Conservation (phyloP, 2,888 invertebrate genomes). For the Hemistola chrysoprasaria region DNA sequence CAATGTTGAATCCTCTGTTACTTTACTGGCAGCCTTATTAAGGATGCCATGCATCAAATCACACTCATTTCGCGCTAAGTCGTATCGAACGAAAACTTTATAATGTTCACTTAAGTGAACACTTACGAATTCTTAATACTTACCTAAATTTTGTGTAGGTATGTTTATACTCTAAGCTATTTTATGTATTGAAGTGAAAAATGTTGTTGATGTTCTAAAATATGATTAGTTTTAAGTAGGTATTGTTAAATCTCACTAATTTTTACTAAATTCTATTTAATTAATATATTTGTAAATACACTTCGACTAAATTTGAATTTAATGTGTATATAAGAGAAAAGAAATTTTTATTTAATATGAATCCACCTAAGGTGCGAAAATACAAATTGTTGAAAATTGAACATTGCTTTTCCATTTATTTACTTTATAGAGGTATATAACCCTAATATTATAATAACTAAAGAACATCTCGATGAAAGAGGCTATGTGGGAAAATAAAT, state of each 20-base stretch:
- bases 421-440: too few relatives aligned
- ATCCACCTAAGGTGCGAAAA: constrained; percentile 79
- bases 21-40: constrained; percentile 39
- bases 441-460: too few relatives aligned
- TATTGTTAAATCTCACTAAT: constrained; percentile 82
- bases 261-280: constrained; percentile 83
- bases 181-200: constrained; percentile 72
- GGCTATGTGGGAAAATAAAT: too few relatives aligned
- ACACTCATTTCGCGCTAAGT: constrained; percentile 43
- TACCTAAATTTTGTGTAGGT: constrained; percentile 63
- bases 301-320: constrained; percentile 80
- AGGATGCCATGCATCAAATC: constrained; percentile 38
- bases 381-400: constrained; percentile 80
- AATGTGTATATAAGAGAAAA: constrained; percentile 81
- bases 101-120: constrained; percentile 60
- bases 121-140: constrained; percentile 60
- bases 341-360: constrained; percentile 77
- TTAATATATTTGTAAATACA: constrained; percentile 83
- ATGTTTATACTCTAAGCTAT: constrained; percentile 62
- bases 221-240: constrained; percentile 71
- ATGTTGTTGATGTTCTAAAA: constrained; percentile 80
- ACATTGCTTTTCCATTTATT: constrained; percentile 42
- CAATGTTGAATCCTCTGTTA: constrained; percentile 49
- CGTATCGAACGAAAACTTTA: constrained; percentile 43
- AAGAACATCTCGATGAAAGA: too few relatives aligned